Percentiles rank a stretch among this genome's conserved stretches.
Conservation (phyloP, 2,113 vertebrate genomes). For the Romanogobio albipinnatus region DNA sequence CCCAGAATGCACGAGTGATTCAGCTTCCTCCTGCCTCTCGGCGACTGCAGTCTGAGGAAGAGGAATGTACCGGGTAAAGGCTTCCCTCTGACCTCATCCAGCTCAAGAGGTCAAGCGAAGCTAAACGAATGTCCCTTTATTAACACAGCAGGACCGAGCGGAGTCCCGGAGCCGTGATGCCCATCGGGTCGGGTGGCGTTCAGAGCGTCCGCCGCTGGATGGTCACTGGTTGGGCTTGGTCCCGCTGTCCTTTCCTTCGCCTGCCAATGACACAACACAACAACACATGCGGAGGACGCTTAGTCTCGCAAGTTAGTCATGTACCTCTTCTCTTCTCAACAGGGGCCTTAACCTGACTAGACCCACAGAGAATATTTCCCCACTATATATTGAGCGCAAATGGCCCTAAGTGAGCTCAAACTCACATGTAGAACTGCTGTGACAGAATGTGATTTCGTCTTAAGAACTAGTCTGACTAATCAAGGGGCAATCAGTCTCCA, state of each 20-base stretch:
- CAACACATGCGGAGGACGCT: constrained; percentile 46
- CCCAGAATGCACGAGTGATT: not conserved
- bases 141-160: not conserved
- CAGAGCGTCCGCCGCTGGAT: constrained; percentile 7
- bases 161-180: not conserved
- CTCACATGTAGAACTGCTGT: no score
- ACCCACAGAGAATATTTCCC: no score
- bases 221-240: constrained; percentile 70
- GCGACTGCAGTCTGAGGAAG: not conserved
- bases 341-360: no score
- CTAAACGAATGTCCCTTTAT: constrained; percentile 19
- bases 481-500: no score
- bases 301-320: no score
- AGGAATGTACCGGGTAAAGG: constrained; percentile 13
- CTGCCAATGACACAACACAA: constrained; percentile 29
- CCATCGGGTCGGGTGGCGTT: not conserved
- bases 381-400: no score
- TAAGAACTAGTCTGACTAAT: no score
- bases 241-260: constrained; percentile 65
- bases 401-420: no score
- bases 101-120: constrained; percentile 8
- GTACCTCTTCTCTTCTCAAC: no score
- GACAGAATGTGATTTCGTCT: no score
- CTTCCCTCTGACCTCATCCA: constrained; percentile 1
- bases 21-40: not conserved